Percentiles rank a stretch among this genome's conserved stretches.
These are phyloP conservation scores for Drosophila parabipectinata DNA, from an alignment of 1,140 invertebrate genomes.

Conservation along the genomic window DNA sequence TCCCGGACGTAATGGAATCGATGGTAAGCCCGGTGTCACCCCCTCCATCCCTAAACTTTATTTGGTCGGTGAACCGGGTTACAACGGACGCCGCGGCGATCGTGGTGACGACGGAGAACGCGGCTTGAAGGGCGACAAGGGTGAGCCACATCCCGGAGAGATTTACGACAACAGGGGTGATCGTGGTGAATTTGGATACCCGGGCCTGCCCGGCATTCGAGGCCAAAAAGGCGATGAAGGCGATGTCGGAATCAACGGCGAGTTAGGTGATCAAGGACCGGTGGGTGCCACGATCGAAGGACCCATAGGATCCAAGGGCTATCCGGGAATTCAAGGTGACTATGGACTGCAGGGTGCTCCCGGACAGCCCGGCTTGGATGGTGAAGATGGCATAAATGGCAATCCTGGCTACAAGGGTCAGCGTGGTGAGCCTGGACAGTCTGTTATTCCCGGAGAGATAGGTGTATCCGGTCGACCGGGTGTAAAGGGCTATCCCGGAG, in stretches of 20 bases:
- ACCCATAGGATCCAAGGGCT: conserved; percentile 85
- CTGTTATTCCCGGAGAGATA: conserved; percentile 82
- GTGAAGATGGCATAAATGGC: conserved; percentile 83
- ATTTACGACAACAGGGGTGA: conserved; percentile 66
- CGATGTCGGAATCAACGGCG: conserved; percentile 47
- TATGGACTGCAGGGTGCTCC: conserved; percentile 78
- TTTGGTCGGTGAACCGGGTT: conserved; percentile 84
- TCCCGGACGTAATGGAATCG: conserved; percentile 84
- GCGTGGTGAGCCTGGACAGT: conserved; percentile 84
- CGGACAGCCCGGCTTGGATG: conserved; percentile 84
- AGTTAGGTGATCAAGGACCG: conserved; percentile 48
- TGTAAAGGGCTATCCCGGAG: conserved; percentile 84
- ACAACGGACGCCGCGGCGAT: conserved; percentile 84
- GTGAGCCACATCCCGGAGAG: conserved; percentile 84
- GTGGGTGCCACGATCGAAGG: conserved; percentile 79
- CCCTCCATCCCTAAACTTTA: conserved; percentile 81
- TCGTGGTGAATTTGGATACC: conserved; percentile 54
- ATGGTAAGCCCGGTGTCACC: conserved; percentile 84
- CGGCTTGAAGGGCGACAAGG: conserved; percentile 86
- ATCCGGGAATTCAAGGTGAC: conserved; percentile 84
- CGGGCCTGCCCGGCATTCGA: conserved; percentile 59
- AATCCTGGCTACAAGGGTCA: conserved; percentile 85
- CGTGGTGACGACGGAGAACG: conserved; percentile 84
- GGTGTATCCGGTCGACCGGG: conserved; percentile 83
- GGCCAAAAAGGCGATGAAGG: conserved; percentile 77